Evolutionary conservation across 2,113 vertebrate genomes (phyloP).

Genomic region (Ceyx melanurus): DNA sequence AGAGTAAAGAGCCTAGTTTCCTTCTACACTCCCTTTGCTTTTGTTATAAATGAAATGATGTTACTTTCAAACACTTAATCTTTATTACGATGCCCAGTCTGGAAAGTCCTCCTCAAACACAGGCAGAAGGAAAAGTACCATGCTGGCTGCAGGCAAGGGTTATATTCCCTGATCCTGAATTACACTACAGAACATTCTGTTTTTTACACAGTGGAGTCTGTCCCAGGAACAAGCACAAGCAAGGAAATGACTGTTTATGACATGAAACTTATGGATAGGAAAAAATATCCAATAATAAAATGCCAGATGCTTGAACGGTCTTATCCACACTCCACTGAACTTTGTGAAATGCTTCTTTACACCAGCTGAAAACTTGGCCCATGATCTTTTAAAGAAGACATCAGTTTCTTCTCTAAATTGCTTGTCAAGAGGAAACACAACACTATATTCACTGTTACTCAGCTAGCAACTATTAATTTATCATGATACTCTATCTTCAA

Average conservation of each 20-base stretch:
- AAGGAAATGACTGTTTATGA: neutral
- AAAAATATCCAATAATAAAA: neutral
- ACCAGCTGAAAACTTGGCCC: neutral
- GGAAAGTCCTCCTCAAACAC: neutral
- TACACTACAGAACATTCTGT: neutral
- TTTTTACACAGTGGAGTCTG: neutral
- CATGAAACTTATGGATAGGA: neutral
- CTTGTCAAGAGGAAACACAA: neutral
- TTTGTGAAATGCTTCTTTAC: neutral
- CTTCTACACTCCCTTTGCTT: neutral
- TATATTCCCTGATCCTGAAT: neutral
- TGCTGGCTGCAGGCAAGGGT: neutral
- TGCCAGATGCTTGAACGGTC: neutral
- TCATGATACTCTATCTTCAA: neutral
- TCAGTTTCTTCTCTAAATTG: neutral
- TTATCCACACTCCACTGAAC: neutral
- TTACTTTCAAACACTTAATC: neutral
- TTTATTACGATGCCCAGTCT: neutral
- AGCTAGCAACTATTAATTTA: neutral
- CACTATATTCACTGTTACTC: neutral
- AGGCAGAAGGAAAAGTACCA: neutral
- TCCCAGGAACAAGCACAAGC: neutral
- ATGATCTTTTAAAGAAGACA: neutral
- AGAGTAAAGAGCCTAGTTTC: neutral
- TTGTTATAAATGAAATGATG: neutral